Percentiles rank a stretch among this genome's conserved stretches.
Evolutionary conservation across 2,797 vertebrate species (phyloP).

Genomic region (Balearica regulorum): DNA sequence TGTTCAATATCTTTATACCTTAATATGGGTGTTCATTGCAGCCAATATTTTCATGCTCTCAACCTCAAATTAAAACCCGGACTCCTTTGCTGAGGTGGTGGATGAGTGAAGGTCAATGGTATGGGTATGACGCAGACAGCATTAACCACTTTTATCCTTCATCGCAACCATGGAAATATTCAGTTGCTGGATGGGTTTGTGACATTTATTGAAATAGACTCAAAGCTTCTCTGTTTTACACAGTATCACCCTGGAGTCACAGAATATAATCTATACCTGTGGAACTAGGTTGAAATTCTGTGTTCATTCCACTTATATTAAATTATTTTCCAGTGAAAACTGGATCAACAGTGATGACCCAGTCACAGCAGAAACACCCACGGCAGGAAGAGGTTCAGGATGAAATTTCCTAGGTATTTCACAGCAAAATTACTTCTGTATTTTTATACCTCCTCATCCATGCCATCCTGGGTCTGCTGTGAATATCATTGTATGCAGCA

Average conservation of each 20-base stretch:
- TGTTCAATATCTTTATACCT: neutral
- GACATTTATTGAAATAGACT: neutral
- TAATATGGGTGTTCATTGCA: neutral
- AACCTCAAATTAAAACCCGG: neutral
- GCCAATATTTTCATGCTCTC: neutral
- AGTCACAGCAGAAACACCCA: neutral
- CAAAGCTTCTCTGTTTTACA: neutral
- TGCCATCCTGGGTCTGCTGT: neutral
- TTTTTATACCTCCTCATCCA: neutral
- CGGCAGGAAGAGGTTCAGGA: neutral
- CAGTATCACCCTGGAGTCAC: neutral
- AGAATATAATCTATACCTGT: neutral
- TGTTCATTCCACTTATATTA: neutral
- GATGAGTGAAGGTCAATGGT: neutral
- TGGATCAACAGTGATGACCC: neutral
- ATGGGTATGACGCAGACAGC: neutral
- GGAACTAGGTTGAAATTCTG: neutral
- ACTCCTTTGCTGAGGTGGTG: neutral
- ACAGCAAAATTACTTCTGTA: constrained; percentile 15
- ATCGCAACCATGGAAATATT: neutral
- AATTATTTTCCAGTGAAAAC: constrained; percentile 17
- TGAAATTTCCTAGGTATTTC: constrained; percentile 17
- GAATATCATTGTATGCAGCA: neutral
- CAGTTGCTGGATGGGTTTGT: neutral
- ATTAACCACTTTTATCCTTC: neutral